Evolutionary conservation across 2,113 vertebrate species (phyloP).

Genomic region (Eleginops maclovinus): DNA sequence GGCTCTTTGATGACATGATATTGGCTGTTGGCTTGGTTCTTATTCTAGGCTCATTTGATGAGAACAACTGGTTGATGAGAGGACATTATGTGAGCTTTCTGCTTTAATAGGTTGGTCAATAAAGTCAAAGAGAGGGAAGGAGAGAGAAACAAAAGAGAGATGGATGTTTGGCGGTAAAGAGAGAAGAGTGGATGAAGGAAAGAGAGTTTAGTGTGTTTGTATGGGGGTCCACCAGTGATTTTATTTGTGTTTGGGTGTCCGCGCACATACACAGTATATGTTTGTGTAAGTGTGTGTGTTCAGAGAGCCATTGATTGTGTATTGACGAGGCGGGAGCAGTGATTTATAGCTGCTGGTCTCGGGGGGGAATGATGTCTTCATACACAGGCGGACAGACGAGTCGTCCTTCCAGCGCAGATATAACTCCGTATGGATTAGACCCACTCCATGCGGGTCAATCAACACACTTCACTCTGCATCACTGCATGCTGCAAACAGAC

Average conservation of each 20-base stretch:
- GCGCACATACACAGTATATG: constrained; percentile 14
- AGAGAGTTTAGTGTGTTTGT: constrained; percentile 12
- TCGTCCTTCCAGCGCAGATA: constrained; percentile 58
- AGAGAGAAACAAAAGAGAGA: background rate
- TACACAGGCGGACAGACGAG: constrained; percentile 50
- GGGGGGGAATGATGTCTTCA: constrained; percentile 67
- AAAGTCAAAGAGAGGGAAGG: background rate
- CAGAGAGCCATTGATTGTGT: constrained; percentile 68
- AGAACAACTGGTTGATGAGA: constrained; percentile 53
- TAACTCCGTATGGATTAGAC: constrained; percentile 64
- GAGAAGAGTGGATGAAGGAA: background rate
- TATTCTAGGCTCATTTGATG: constrained; percentile 40
- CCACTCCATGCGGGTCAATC: constrained; percentile 55
- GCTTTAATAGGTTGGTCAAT: constrained; percentile 71
- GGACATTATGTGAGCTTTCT: constrained; percentile 56
- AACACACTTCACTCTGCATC: constrained; percentile 51
- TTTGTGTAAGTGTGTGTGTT: constrained; percentile 32
- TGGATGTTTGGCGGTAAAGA: constrained; percentile 2
- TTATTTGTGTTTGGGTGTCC: constrained; percentile 32
- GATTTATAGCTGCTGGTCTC: constrained; percentile 73
- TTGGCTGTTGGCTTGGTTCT: constrained; percentile 30
- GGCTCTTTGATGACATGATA: constrained; percentile 25
- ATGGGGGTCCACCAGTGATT: background rate
- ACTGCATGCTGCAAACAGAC: constrained; percentile 13
- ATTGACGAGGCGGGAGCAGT: constrained; percentile 72